These are phyloP conservation scores for Ptyas mucosa DNA, from an alignment of 2,113 vertebrate species.

Conservation along the genomic window DNA sequence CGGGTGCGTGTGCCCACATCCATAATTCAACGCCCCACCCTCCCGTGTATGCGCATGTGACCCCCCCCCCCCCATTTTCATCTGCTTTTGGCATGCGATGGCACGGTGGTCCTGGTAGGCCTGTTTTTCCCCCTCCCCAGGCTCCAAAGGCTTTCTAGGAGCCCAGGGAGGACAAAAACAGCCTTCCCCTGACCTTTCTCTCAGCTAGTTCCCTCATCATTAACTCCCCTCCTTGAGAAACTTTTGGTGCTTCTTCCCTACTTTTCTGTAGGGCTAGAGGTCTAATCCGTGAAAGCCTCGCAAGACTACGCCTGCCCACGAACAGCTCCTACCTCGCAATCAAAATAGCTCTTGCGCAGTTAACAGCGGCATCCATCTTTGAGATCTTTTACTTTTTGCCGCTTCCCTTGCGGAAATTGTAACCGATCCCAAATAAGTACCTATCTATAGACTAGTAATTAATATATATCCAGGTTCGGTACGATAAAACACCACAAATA, in stretches of 20 bases:
- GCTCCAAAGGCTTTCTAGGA: too few species aligned
- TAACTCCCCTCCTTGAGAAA: background rate
- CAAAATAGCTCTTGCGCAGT: background rate
- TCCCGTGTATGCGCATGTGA: too few species aligned
- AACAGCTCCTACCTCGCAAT: accelerated
- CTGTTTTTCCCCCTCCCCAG: too few species aligned
- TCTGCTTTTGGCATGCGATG: too few species aligned
- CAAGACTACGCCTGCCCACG: background rate
- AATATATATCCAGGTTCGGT: background rate
- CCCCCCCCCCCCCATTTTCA: too few species aligned
- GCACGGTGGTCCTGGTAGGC: too few species aligned
- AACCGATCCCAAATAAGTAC: background rate
- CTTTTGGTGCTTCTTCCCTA: background rate
- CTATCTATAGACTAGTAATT: too few species aligned
- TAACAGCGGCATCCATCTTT: slow-evolving; percentile 55
- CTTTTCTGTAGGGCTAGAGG: background rate
- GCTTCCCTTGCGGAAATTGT: background rate
- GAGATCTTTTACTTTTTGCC: background rate
- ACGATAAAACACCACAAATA: background rate
- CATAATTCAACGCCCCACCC: too few species aligned
- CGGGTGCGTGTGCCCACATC: too few species aligned
- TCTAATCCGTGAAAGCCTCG: background rate
- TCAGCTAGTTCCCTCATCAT: accelerated
- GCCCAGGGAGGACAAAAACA: too few species aligned
- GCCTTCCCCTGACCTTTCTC: accelerated